Evolutionary conservation across 2,797 vertebrate genomes (phyloP), one percentile per base, ranked within the genome.

Genomic region (Eulemur mongoz): DNA sequence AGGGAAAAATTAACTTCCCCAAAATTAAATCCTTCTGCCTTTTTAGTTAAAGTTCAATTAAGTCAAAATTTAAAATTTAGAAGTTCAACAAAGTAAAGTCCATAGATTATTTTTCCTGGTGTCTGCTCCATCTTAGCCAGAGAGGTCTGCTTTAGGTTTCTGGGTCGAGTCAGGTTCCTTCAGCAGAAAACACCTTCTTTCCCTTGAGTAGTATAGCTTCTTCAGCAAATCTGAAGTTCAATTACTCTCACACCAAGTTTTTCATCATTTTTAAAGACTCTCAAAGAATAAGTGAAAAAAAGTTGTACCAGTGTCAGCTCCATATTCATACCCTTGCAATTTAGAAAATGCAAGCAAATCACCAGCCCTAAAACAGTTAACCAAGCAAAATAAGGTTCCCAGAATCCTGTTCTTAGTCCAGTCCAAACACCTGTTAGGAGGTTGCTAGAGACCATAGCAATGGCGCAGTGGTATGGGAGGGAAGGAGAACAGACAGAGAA

Each of bases 1-100:
- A 57, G 35, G 70, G 32, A 94, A 38, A 95, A 65, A 86, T 43
- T 76, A 70, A 82, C 32, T 48, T 38, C 78, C 32, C 63, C 25
- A n/a, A 92, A 85, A 57, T 70, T 27, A 86, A 63, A 78, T 76
- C 52, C 22, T 92, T 43, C 82, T 89, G 52, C 59, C 32, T 80
- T 94, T 94, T 84, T 59, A 88, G 38, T 83, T 88, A 40, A 80
- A 89, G 35, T 70, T 94, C 73, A 92, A 0, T 69, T 70, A 48
- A 30, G 61, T 92, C 25, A 48, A 92, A 89, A 89, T 81, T 0
- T 18, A 69, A 75, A 81, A 57, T 63, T 30, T 2, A 0, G 61
- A 63, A 76, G 35, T 85, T 70, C 57, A 89, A 4, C 3, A 54
- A 73, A 75, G 40, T 63, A 20, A 76, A 78, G 32, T 35, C 17